phyloP scores from a whole-genome alignment of 2,797 vertebrate species.

The Aphelocoma californica region DNA sequence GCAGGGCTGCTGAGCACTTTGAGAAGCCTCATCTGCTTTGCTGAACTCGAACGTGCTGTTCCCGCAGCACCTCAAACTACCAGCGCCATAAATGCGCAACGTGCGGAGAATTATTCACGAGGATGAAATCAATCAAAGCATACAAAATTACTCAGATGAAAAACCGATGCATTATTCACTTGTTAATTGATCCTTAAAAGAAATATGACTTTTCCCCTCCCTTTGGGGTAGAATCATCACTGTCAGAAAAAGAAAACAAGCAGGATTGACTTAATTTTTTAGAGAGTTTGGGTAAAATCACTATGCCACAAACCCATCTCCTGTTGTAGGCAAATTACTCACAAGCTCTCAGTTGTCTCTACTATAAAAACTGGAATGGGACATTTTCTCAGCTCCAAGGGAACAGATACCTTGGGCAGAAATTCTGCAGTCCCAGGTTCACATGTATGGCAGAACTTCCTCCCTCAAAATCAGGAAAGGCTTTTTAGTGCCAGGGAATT shows the following conservation, averaged over 20 bases:
- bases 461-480: not conserved
- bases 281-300: not conserved
- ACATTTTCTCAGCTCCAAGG: not conserved
- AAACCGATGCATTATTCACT: not conserved
- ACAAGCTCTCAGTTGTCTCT: not conserved
- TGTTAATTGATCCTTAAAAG: not conserved
- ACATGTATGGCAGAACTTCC: not conserved
- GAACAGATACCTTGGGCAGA: not conserved
- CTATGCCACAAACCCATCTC: not conserved
- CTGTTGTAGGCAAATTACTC: not conserved
- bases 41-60: not conserved
- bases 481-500: constrained; percentile 2
- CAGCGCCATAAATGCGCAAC: not conserved
- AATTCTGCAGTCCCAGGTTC: not conserved
- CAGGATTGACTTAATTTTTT: not conserved
- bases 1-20: not conserved
- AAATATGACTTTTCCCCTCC: not conserved
- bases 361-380: not conserved
- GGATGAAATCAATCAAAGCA: not conserved
- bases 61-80: not conserved
- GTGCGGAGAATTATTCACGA: not conserved
- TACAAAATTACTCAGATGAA: not conserved
- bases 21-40: not conserved
- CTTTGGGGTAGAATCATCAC: not conserved
- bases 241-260: not conserved